Percentiles rank a stretch among this genome's conserved stretches.
These are phyloP conservation scores for Archivesica marissinica DNA, from an alignment of 1,140 invertebrate genomes.

Conservation along the genomic window DNA sequence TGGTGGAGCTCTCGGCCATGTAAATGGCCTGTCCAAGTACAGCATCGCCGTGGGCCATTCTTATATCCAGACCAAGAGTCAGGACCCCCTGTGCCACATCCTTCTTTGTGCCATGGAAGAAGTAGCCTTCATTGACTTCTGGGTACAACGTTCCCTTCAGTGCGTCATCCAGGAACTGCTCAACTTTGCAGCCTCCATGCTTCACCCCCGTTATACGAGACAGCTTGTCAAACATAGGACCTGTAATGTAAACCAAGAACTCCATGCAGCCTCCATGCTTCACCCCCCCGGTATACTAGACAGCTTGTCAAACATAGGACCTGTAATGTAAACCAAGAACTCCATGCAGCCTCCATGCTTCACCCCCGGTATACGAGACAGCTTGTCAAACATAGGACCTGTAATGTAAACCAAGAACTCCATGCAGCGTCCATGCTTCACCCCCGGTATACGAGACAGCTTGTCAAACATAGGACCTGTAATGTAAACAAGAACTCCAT, in stretches of 20 bases:
- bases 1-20: constrained; percentile 72
- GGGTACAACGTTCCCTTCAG: constrained; percentile 31
- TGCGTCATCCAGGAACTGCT: not conserved
- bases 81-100: constrained; percentile 61
- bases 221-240: not conserved
- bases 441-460: too few species aligned
- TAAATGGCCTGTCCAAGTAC: constrained; percentile 72
- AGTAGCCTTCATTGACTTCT: constrained; percentile 69
- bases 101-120: constrained; percentile 71
- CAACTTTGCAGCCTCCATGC: not conserved
- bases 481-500: too few species aligned
- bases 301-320: too few species aligned
- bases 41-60: constrained; percentile 60
- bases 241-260: too few species aligned
- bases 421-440: too few species aligned
- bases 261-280: too few species aligned
- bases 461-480: too few species aligned
- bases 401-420: too few species aligned
- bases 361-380: too few species aligned
- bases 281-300: not conserved
- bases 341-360: too few species aligned
- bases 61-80: constrained; percentile 64
- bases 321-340: too few species aligned
- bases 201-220: not conserved
- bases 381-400: too few species aligned